These are phyloP conservation scores for Oryzias sinensis DNA, from an alignment of 2,797 vertebrate species.

Conservation along the genomic window DNA sequence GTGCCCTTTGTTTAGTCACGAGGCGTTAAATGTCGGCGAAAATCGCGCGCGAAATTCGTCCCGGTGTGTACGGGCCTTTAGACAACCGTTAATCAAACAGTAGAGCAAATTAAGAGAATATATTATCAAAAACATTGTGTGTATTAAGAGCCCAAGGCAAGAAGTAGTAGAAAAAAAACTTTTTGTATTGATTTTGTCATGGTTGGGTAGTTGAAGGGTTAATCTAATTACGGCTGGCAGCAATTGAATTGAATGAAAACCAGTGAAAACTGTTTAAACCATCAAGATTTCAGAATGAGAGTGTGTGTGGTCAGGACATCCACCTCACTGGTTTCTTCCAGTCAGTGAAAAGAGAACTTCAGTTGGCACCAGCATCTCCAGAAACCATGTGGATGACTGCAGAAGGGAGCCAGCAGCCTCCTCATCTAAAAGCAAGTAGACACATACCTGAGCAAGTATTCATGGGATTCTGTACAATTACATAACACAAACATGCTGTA, in stretches of 20 bases:
- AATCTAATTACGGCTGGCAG: too few relatives aligned
- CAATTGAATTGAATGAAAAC: not conserved
- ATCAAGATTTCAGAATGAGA: not conserved
- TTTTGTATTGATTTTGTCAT: too few relatives aligned
- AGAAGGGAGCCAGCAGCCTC: conserved; percentile 19
- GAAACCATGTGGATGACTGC: conserved; percentile 50
- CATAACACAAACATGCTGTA: not conserved
- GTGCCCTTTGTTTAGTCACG: too few relatives aligned
- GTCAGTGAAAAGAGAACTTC: conserved; percentile 55
- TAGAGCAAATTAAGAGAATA: too few relatives aligned
- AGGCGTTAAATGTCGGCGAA: too few relatives aligned
- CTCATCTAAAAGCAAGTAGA: conserved; percentile 52
- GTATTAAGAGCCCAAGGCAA: too few relatives aligned
- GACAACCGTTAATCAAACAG: too few relatives aligned
- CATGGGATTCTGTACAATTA: not conserved
- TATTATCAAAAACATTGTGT: too few relatives aligned
- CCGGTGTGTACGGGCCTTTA: too few relatives aligned
- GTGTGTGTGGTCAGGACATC: not conserved
- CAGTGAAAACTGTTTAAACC: not conserved
- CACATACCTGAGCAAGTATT: not conserved
- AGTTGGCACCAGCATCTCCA: conserved; percentile 62
- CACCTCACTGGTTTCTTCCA: conserved; percentile 59
- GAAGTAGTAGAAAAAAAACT: too few relatives aligned
- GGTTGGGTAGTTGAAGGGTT: too few relatives aligned
- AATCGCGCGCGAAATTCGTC: too few relatives aligned